Conservation (phyloP, 2,113 vertebrate species). For the Solea solea region DNA sequence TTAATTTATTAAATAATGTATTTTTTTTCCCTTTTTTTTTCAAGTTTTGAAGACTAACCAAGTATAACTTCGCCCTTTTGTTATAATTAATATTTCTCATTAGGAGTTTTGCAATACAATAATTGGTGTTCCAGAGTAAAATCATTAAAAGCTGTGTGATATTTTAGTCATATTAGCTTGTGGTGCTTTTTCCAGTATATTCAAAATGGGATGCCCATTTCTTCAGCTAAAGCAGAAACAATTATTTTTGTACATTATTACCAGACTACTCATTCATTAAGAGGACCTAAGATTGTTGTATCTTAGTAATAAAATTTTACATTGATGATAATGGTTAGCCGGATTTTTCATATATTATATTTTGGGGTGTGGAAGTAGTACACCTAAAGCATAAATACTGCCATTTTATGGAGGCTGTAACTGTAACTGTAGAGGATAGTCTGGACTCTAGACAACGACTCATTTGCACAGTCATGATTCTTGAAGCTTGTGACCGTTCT, state of each 20-base stretch:
- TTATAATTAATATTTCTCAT: constrained; percentile 76
- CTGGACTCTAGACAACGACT: constrained; percentile 24
- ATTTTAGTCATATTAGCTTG: constrained; percentile 28
- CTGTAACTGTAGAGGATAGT: constrained; percentile 46
- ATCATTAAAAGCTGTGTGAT: constrained; percentile 57
- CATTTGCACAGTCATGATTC: constrained; percentile 4
- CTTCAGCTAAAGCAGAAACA: constrained; percentile 1
- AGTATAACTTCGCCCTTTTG: constrained; percentile 70
- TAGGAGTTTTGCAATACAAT: constrained; percentile 72
- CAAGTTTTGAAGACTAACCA: constrained; percentile 64
- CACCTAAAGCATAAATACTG: no score
- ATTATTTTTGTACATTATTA: not conserved
- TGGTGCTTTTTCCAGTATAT: constrained; percentile 15
- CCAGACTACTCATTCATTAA: not conserved
- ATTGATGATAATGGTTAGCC: not conserved
- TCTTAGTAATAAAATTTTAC: not conserved
- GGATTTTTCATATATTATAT: not conserved
- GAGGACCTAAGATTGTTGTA: not conserved
- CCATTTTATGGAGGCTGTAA: no score
- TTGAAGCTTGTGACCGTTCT: not conserved
- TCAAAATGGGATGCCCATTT: constrained; percentile 7
- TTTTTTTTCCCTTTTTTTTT: no score
- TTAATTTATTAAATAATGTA: constrained; percentile 73
- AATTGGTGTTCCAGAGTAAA: constrained; percentile 66
- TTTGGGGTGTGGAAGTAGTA: not conserved